Conservation (phyloP, 2,888 invertebrate genomes). For the Melieria omissa region DNA sequence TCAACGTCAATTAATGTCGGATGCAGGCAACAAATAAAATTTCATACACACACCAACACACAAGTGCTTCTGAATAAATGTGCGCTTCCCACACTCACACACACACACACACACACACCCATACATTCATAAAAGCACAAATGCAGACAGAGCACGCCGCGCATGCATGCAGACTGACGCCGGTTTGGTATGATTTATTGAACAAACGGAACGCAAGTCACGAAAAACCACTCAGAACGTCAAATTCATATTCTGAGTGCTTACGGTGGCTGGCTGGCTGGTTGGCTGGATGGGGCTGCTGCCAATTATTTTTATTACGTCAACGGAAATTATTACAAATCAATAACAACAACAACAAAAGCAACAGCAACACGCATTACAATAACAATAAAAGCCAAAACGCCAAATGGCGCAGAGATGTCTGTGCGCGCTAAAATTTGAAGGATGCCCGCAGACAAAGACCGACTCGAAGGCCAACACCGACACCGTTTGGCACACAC, state of each 20-base stretch:
- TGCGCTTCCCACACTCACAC: background rate
- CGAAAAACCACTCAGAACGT: conserved; percentile 10
- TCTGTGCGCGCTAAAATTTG: no score
- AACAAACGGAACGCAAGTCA: conserved; percentile 18
- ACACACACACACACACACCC: background rate
- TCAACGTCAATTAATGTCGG: conserved; percentile 27
- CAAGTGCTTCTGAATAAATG: background rate
- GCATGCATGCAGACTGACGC: background rate
- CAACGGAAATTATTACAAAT: conserved; percentile 28
- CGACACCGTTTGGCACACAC: no score
- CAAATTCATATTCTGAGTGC: conserved; percentile 14
- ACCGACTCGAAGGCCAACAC: no score
- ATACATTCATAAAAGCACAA: background rate
- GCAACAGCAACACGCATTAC: background rate
- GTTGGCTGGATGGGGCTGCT: background rate
- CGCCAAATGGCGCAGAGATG: no score
- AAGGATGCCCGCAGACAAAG: no score
- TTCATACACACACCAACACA: conserved; percentile 8
- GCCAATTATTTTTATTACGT: conserved; percentile 20
- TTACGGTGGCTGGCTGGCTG: no score
- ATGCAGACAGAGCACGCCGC: background rate
- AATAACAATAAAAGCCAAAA: no score
- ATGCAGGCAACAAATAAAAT: conserved; percentile 29
- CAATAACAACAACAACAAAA: conserved; percentile 1
- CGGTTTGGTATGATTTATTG: background rate